Percentiles rank a stretch among this genome's conserved stretches.
Conservation (phyloP, 2,797 vertebrate genomes). For the Danionella dracula region DNA sequence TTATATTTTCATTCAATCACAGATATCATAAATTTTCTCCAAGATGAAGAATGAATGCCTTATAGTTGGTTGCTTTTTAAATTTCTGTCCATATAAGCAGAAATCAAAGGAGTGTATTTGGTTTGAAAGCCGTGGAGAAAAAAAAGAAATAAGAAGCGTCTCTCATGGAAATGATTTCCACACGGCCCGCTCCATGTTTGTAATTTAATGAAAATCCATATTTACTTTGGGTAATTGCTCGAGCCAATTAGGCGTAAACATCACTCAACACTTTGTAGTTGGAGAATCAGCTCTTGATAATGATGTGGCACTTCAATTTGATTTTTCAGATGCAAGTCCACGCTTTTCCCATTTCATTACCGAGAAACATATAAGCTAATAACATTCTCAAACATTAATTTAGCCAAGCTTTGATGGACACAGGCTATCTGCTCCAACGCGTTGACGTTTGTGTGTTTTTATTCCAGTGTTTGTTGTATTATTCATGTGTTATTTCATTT, state of each 20-base stretch:
- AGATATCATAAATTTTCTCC: too few species aligned
- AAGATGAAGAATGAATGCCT: too few species aligned
- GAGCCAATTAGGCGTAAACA: slow-evolving; percentile 67
- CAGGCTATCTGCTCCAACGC: slow-evolving; percentile 48
- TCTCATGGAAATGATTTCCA: slow-evolving; percentile 36
- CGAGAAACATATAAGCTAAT: slow-evolving; percentile 55
- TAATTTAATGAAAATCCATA: slow-evolving; percentile 62
- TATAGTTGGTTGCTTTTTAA: slow-evolving; percentile 8
- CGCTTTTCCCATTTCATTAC: slow-evolving; percentile 60
- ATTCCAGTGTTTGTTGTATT: slow-evolving; percentile 59
- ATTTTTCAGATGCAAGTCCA: slow-evolving; percentile 60
- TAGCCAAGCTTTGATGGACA: slow-evolving; percentile 63
- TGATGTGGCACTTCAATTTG: slow-evolving; percentile 58
- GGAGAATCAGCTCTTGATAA: slow-evolving; percentile 42
- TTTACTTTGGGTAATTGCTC: slow-evolving; percentile 65
- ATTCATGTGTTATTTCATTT: slow-evolving; percentile 61
- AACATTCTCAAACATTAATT: slow-evolving; percentile 66
- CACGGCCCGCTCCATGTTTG: slow-evolving; percentile 42
- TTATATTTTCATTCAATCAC: too few species aligned
- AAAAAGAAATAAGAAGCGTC: slow-evolving; percentile 38
- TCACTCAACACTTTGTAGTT: slow-evolving; percentile 63
- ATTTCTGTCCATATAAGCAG: slow-evolving; percentile 3
- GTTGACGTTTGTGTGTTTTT: slow-evolving; percentile 48
- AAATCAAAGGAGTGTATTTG: slow-evolving; percentile 24
- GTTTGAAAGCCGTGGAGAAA: slow-evolving; percentile 30